Conservation (phyloP, 2,888 invertebrate species). For the Epinotia brunnichana region DNA sequence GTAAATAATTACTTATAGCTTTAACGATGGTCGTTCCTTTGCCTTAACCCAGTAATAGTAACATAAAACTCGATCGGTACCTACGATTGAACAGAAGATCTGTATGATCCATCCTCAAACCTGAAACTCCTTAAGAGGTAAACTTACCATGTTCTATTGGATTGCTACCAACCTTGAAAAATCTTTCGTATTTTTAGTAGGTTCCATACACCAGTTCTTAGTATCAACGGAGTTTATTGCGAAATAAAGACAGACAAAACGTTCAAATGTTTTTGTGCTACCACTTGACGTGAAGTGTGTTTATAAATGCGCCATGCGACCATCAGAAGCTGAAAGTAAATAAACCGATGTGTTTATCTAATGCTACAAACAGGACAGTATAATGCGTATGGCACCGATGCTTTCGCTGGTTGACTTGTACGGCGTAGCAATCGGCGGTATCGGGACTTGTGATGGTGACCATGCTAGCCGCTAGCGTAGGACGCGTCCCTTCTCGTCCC, state of each 20-base stretch:
- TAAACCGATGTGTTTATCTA: too few species aligned
- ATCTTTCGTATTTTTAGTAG: too few species aligned
- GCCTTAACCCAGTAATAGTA: not conserved
- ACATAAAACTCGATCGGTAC: not conserved
- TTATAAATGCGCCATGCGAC: not conserved
- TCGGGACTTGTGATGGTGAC: too few species aligned
- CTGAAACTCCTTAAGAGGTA: not conserved
- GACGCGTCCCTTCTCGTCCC: too few species aligned
- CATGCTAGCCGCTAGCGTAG: too few species aligned
- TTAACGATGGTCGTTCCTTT: not conserved
- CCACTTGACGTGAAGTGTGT: not conserved
- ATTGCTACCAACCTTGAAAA: not conserved
- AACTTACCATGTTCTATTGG: not conserved
- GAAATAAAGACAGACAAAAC: too few species aligned
- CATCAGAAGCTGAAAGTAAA: too few species aligned
- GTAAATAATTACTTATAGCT: not conserved
- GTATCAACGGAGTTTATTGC: too few species aligned
- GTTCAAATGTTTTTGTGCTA: not conserved
- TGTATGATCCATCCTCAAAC: not conserved
- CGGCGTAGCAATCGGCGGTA: not conserved
- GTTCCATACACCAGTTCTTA: too few species aligned
- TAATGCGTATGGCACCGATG: not conserved
- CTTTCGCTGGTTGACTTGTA: not conserved
- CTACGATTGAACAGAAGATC: not conserved
- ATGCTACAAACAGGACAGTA: not conserved